Percentiles rank a stretch among this genome's conserved stretches.
Conservation (phyloP, 2,888 invertebrate genomes). For the Andrena camellia region DNA sequence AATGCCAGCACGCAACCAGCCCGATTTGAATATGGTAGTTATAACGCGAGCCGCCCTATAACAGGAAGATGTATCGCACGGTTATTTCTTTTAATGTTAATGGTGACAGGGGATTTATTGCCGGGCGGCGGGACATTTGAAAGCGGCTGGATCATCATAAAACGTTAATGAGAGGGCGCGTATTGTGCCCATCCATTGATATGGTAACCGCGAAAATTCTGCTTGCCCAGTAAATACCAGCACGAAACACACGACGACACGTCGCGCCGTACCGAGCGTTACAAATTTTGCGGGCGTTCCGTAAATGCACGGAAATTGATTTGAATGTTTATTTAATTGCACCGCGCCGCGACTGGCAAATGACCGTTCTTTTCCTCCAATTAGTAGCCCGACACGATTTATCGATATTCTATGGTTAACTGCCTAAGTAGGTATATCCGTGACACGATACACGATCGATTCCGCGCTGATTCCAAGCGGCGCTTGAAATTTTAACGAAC, state of each 20-base stretch:
- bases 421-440: neutral
- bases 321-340: constrained; percentile 57
- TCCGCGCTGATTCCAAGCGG: neutral
- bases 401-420: neutral
- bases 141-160: constrained; percentile 70
- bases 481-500: neutral
- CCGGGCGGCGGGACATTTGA: constrained; percentile 45
- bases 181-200: constrained; percentile 62
- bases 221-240: constrained; percentile 58
- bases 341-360: neutral
- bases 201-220: constrained; percentile 64
- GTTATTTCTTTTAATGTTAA: constrained; percentile 65
- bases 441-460: neutral
- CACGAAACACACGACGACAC: constrained; percentile 31
- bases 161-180: constrained; percentile 69
- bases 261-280: constrained; percentile 15
- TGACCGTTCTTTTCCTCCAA: constrained; percentile 19
- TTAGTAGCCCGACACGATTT: constrained; percentile 4
- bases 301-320: constrained; percentile 61
- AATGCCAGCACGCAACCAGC: constrained; percentile 49
- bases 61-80: constrained; percentile 53
- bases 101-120: constrained; percentile 64
- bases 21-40: constrained; percentile 57
- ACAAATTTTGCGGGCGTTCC: constrained; percentile 60
- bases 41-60: constrained; percentile 28